Evolutionary conservation across 2,797 vertebrate genomes (phyloP).

Genomic region (Typhlichthys eigenmanni): DNA sequence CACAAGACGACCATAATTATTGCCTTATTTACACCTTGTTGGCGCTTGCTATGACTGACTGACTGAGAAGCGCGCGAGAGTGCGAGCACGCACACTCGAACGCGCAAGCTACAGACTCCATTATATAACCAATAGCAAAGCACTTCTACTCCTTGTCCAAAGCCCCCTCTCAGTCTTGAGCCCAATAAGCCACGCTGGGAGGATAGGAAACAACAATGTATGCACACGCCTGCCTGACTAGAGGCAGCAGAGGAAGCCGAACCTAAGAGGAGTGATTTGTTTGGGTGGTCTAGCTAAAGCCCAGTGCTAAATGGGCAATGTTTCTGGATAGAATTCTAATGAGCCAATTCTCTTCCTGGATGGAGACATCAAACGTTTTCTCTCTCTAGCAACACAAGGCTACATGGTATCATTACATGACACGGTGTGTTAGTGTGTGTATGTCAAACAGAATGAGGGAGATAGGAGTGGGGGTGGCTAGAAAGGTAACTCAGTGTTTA

Average conservation of each 20-base stretch:
- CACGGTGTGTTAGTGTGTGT: constrained; percentile 26
- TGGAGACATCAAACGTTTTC: constrained; percentile 69
- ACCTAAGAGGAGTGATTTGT: constrained; percentile 64
- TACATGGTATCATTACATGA: constrained; percentile 58
- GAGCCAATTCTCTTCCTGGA: constrained; percentile 65
- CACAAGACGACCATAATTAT: constrained; percentile 39
- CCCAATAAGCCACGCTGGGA: constrained; percentile 50
- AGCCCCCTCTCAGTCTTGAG: constrained; percentile 40
- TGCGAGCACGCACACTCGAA: constrained; percentile 9
- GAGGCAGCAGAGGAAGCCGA: constrained; percentile 35
- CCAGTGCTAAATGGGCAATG: constrained; percentile 63
- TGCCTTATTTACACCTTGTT: constrained; percentile 42
- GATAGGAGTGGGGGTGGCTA: neutral
- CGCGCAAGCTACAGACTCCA: constrained; percentile 9
- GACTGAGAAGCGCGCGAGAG: constrained; percentile 41
- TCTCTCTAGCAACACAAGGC: constrained; percentile 44
- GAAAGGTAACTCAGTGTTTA: constrained; percentile 64
- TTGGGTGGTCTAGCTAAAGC: constrained; percentile 74
- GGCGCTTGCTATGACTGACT: constrained; percentile 46
- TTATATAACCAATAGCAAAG: constrained; percentile 50
- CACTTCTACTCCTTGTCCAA: constrained; percentile 22
- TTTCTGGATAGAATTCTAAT: constrained; percentile 74
- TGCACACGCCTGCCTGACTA: constrained; percentile 42
- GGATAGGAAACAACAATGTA: constrained; percentile 33
- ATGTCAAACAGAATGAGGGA: constrained; percentile 26